Evolutionary conservation across 1,140 invertebrate species (phyloP), one percentile per base, ranked within the genome.

Genomic region (Bombus waltoni): DNA sequence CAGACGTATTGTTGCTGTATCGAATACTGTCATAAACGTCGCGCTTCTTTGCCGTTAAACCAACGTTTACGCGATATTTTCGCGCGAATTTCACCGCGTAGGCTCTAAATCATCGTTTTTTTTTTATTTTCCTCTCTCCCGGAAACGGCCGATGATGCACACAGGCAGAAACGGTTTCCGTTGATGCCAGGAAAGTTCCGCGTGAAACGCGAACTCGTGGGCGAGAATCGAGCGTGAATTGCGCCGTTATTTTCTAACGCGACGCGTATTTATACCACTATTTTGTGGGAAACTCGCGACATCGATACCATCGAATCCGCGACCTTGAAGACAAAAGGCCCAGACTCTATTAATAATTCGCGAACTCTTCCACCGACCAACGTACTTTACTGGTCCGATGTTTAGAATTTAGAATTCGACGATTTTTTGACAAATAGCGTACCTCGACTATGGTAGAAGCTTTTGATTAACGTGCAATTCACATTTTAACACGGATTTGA

Each of bases 261-360:
- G 15, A 57, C 66, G 85, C 66, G 81, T 92, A 92, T 92, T 91
- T 91, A 92, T 92, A 92, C 57, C 79, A 74, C 81, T 53, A 62
- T 89, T 86, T 89, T 85, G 38, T 53, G 85, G 71, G 77, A 87
- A 91, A 76, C 82, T 65, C 40, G 66, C 73, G 86, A 86, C 70
- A 25, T 47, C 71, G 68, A 87, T 84, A 76, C 83, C 85, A 77
- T 82, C 76, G 83, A 91, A 80, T 75, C 59, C 32, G 62, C 81
- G 80, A 91, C 92, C 92, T 93, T 93, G 93, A 86, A 91, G 83
- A 85, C 79, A 92, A 87, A 73, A 70, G 13, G 6, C 38, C 5
- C 87, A 74, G 71, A 81, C 40, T 90, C 89, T 93, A 93, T 92
- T 93, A 91, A 92, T 92, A 93, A 92, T 89, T 86, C 72, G 87